Evolutionary conservation across 2,113 vertebrate genomes (phyloP).

Genomic region (Narcine bancroftii): DNA sequence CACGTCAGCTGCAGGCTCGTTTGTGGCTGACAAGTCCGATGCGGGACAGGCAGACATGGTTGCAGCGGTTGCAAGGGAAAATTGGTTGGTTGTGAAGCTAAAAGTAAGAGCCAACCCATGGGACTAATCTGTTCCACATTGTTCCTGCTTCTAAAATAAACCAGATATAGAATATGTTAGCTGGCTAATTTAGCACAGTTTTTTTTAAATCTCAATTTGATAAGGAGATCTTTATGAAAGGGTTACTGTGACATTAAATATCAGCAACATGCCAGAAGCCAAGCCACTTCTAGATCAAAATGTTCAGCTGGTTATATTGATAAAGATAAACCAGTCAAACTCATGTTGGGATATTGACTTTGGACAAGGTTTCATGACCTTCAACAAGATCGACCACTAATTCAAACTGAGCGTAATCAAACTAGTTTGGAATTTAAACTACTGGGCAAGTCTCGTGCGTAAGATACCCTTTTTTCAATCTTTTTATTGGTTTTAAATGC

Average conservation of each 20-base stretch:
- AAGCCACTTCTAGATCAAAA: not conserved
- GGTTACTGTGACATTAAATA: too few species aligned
- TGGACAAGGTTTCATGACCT: too few species aligned
- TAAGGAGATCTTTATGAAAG: not conserved
- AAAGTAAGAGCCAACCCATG: not conserved
- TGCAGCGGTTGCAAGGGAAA: too few species aligned
- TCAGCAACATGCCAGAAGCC: not conserved
- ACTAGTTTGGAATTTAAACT: not conserved
- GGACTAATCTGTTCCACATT: not conserved
- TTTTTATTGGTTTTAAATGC: too few species aligned
- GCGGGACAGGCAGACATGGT: too few species aligned
- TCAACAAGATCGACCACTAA: not conserved
- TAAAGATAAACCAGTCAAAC: not conserved
- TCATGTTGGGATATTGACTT: not conserved
- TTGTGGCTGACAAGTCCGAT: too few species aligned
- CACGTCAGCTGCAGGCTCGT: too few species aligned
- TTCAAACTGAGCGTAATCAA: conserved; percentile 9
- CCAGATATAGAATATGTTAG: too few species aligned
- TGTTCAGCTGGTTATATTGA: not conserved
- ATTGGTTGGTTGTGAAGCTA: too few species aligned
- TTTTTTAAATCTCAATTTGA: not conserved
- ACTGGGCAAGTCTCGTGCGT: not conserved
- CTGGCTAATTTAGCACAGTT: not conserved
- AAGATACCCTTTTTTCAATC: not conserved
- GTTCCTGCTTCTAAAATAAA: not conserved